Conservation (phyloP, 2,888 invertebrate species). For the Hyles lineata region DNA sequence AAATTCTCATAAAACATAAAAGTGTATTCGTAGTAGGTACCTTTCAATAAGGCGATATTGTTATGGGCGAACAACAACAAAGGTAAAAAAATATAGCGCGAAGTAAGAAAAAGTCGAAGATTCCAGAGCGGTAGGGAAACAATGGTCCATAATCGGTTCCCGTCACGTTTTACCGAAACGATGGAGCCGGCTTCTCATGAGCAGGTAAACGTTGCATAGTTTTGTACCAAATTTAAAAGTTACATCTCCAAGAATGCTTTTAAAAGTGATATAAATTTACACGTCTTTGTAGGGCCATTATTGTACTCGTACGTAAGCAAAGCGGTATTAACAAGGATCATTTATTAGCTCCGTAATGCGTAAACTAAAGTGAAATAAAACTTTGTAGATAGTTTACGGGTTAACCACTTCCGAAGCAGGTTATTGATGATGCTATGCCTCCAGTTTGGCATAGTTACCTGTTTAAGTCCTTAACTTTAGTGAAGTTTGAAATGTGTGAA, state of each 20-base stretch:
- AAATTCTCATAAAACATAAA: background rate
- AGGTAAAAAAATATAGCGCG: conserved; percentile 49
- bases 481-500: background rate
- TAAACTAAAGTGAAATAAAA: conserved; percentile 11
- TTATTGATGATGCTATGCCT: conserved; percentile 23
- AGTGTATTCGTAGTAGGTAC: background rate
- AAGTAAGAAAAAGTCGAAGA: conserved; percentile 51
- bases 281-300: too few relatives aligned
- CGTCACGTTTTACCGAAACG: conserved; percentile 64
- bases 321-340: background rate
- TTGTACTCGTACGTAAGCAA: too few relatives aligned
- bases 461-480: conserved; percentile 5
- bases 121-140: conserved; percentile 60
- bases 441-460: conserved; percentile 23
- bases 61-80: conserved; percentile 27
- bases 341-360: conserved; percentile 7
- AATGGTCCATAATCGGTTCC: conserved; percentile 70
- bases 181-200: conserved; percentile 44
- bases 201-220: conserved; percentile 52
- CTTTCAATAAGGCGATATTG: conserved; percentile 23
- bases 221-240: conserved; percentile 22
- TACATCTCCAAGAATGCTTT: background rate
- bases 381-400: conserved; percentile 21
- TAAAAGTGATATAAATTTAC: background rate
- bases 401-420: conserved; percentile 23